These are phyloP conservation scores for Bilobella aurantiaca DNA, from an alignment of 1,140 invertebrate genomes.

Conservation along the genomic window DNA sequence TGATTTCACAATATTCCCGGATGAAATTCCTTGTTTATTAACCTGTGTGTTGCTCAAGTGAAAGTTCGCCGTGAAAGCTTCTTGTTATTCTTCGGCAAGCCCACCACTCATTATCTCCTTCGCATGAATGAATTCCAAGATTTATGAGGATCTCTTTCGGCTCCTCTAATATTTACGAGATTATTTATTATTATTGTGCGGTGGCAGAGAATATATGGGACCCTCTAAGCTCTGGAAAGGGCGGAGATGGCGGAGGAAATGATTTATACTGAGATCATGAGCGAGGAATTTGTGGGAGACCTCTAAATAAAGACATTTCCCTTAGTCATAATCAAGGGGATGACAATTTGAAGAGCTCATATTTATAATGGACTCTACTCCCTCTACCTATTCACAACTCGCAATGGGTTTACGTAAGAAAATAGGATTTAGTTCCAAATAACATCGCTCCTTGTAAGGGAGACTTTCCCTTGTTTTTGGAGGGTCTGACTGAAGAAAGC, in stretches of 20 bases:
- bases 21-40: not conserved
- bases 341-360: not conserved
- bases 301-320: not conserved
- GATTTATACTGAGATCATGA: not conserved
- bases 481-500: too few relatives aligned
- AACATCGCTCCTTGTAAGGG: not conserved
- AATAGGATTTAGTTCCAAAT: not conserved
- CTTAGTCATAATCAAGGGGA: not conserved
- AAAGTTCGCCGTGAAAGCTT: too few relatives aligned
- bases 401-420: constrained; percentile 2
- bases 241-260: not conserved
- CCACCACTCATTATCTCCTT: not conserved
- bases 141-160: not conserved
- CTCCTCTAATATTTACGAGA: not conserved
- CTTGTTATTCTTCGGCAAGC: too few relatives aligned
- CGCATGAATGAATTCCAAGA: not conserved
- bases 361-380: not conserved
- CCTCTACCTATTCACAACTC: not conserved
- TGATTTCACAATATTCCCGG: not conserved
- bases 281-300: not conserved
- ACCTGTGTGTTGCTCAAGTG: too few relatives aligned
- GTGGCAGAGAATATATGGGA: not conserved
- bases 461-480: not conserved
- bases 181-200: constrained; percentile 4
- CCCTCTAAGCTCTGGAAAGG: not conserved